These are phyloP conservation scores for Papilio helenus DNA, from an alignment of 1,140 invertebrate genomes.

Conservation along the genomic window DNA sequence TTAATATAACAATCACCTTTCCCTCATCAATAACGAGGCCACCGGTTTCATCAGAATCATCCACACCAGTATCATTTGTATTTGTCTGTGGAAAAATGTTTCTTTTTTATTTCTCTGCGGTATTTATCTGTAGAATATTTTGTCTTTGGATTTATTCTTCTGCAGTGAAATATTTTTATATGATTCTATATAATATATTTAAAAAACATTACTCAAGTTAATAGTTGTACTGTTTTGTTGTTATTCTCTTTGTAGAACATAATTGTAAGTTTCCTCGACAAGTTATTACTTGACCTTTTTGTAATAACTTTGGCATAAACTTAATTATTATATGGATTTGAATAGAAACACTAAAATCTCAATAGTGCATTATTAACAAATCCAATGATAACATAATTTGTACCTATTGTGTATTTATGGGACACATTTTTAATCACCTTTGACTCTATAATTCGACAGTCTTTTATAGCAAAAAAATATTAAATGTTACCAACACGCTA, in stretches of 20 bases:
- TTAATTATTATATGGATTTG: slow-evolving; percentile 45
- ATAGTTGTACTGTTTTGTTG: not conserved
- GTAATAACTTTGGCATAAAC: slow-evolving; percentile 48
- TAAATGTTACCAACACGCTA: no score
- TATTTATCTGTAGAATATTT: no score
- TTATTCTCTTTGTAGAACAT: not conserved
- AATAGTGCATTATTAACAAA: slow-evolving; percentile 19
- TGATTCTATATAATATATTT: no score
- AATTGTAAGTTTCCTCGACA: slow-evolving; percentile 52
- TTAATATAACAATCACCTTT: slow-evolving; percentile 60
- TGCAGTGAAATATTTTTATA: no score
- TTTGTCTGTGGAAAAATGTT: slow-evolving; percentile 51
- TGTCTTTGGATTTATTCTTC: no score
- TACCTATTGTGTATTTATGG: no score
- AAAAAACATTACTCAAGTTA: not conserved
- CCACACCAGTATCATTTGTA: slow-evolving; percentile 59
- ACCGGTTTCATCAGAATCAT: slow-evolving; percentile 82
- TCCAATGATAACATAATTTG: slow-evolving; percentile 18
- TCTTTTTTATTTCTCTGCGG: not conserved
- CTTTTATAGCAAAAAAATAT: no score
- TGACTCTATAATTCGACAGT: no score
- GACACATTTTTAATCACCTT: no score
- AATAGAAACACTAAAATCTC: slow-evolving; percentile 19
- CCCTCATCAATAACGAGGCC: slow-evolving; percentile 85
- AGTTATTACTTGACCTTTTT: slow-evolving; percentile 39